Conservation (phyloP, 2,888 invertebrate species). For the Gari tellinella region DNA sequence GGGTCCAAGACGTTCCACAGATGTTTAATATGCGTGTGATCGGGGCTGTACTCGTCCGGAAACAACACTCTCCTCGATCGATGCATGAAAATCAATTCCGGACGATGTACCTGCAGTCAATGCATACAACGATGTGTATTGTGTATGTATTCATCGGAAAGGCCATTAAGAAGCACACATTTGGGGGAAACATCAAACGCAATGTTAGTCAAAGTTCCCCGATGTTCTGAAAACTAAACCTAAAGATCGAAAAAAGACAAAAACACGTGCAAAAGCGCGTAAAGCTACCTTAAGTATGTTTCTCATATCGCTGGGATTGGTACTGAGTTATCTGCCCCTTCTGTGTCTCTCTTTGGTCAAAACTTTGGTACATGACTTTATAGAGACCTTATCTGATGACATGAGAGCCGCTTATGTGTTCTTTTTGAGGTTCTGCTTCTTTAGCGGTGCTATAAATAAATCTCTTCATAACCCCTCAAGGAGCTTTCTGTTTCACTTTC, state of each 20-base stretch:
- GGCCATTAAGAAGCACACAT: conserved; percentile 36
- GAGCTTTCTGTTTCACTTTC: too few species aligned
- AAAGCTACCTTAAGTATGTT: conserved; percentile 67
- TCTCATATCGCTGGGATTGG: conserved; percentile 57
- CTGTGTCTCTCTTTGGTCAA: too few species aligned
- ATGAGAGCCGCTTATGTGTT: conserved; percentile 57
- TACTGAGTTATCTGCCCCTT: conserved; percentile 62
- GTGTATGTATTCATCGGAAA: conserved; percentile 48
- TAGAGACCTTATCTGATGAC: conserved; percentile 43
- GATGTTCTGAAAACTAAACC: too few species aligned
- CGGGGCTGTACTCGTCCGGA: conserved; percentile 31
- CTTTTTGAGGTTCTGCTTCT: conserved; percentile 64
- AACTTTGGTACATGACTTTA: conserved; percentile 41
- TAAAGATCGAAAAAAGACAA: too few species aligned
- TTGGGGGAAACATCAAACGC: conserved; percentile 25
- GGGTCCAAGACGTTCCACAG: too few species aligned
- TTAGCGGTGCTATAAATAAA: conserved; percentile 71
- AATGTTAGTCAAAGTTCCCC: conserved; percentile 31
- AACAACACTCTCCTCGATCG: conserved; percentile 28
- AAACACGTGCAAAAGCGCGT: conserved; percentile 32
- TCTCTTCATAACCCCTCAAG: too few species aligned
- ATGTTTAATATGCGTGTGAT: too few species aligned
- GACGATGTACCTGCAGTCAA: conserved; percentile 12
- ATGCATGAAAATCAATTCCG: not conserved
- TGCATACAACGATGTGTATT: conserved; percentile 23